Percentiles rank a stretch among this genome's conserved stretches.
These are phyloP conservation scores for Ptychoptera albimana DNA, from an alignment of 2,888 invertebrate species.

Conservation along the genomic window DNA sequence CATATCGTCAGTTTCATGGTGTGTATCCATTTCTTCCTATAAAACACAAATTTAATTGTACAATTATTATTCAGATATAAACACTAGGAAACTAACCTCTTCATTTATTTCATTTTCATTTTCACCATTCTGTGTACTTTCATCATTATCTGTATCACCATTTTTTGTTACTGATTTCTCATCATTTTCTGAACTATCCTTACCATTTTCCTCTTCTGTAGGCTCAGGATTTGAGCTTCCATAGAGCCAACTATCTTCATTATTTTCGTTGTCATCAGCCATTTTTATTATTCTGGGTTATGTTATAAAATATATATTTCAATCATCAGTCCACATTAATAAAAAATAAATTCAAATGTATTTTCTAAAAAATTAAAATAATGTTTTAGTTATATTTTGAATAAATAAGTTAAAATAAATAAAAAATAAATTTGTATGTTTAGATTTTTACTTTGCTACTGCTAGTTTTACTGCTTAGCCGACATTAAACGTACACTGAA, in stretches of 20 bases:
- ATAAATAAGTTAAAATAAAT: too few species aligned
- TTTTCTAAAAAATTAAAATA: too few species aligned
- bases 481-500: too few species aligned
- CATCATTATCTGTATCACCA: constrained; percentile 9
- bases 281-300: constrained; percentile 25
- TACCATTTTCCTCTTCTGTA: constrained; percentile 22
- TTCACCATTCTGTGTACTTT: constrained; percentile 5
- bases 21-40: background rate
- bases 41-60: background rate
- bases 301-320: too few species aligned
- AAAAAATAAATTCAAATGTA: too few species aligned
- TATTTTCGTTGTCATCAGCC: constrained; percentile 40
- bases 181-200: constrained; percentile 5
- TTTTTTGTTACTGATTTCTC: constrained; percentile 16
- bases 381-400: too few species aligned
- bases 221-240: constrained; percentile 50
- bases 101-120: constrained; percentile 14
- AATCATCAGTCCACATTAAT: too few species aligned
- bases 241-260: constrained; percentile 80
- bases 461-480: too few species aligned
- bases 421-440: too few species aligned
- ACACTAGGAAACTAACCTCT: background rate
- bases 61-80: background rate
- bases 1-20: constrained; percentile 24
- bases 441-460: too few species aligned